A percentile compares a stretch with the other conserved stretches of the same genome.
These are phyloP conservation scores for Microcebus tavaratra DNA, from an alignment of 2,113 vertebrate genomes.

Conservation along the genomic window DNA sequence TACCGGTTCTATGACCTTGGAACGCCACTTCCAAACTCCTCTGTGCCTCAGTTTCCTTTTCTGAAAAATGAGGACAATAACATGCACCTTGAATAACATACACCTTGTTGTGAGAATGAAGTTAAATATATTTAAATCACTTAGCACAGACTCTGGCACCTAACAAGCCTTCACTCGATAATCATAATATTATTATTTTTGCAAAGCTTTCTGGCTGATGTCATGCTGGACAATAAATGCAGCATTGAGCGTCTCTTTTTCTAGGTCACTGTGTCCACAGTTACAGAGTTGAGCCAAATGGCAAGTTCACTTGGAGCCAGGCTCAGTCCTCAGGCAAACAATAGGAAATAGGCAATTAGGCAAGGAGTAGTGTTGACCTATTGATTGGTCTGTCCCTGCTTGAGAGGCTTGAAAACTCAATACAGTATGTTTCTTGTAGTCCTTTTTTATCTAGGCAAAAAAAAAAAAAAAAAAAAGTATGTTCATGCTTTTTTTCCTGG, in stretches of 20 bases:
- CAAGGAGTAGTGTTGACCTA: not conserved
- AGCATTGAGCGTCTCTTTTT: conserved; percentile 33
- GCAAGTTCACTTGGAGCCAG: not conserved
- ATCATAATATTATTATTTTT: conserved; percentile 67
- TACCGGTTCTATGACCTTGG: not conserved
- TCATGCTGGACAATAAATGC: conserved; percentile 58
- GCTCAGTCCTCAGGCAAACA: conserved; percentile 3
- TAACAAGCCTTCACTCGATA: not conserved
- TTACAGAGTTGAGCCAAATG: conserved; percentile 32
- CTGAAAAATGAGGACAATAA: not conserved
- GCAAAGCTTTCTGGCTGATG: conserved; percentile 56
- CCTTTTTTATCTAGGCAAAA: too few relatives aligned
- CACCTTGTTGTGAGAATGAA: not conserved
- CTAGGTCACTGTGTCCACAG: conserved; percentile 54
- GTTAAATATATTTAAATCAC: not conserved
- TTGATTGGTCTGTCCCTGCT: not conserved
- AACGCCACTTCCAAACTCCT: not conserved
- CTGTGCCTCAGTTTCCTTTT: conserved; percentile 4
- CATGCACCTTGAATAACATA: not conserved
- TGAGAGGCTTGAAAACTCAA: not conserved
- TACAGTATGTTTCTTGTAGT: not conserved
- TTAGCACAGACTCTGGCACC: not conserved
- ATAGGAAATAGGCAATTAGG: not conserved
- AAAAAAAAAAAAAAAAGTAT: not conserved
- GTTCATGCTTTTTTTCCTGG: not conserved